A percentile compares a stretch with the other conserved stretches of the same genome.
phyloP scores from a whole-genome alignment of 2,888 invertebrate genomes.

The Ectemnius lituratus region DNA sequence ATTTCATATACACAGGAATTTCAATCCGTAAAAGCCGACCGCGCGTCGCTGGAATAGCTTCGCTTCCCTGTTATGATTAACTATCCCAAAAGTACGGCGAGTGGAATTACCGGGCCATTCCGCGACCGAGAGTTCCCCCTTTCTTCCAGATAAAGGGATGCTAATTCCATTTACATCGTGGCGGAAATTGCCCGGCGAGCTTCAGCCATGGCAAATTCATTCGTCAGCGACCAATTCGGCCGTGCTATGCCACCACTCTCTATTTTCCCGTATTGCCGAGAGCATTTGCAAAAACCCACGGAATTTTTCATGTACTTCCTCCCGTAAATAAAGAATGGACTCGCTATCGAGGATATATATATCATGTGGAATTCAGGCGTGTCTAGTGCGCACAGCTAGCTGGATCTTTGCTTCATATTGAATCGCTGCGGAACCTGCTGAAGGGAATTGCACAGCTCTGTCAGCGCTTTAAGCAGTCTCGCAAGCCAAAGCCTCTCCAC shows the following conservation, averaged over 20 bases:
- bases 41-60: too few species aligned
- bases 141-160: constrained; percentile 21
- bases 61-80: too few species aligned
- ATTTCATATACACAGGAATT: too few species aligned
- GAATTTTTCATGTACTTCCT: constrained; percentile 10
- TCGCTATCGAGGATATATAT: constrained; percentile 40
- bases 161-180: constrained; percentile 36
- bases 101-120: constrained; percentile 28
- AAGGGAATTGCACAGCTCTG: too few species aligned
- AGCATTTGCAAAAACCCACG: neutral
- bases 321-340: constrained; percentile 42
- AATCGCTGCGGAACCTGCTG: too few species aligned
- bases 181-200: constrained; percentile 8
- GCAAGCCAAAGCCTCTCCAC: too few species aligned
- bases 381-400: too few species aligned
- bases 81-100: constrained; percentile 5
- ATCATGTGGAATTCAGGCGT: neutral
- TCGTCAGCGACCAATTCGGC: neutral
- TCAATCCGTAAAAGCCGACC: too few species aligned
- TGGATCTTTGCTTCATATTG: too few species aligned
- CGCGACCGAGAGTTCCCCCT: constrained; percentile 7
- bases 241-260: constrained; percentile 32
- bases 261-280: constrained; percentile 16
- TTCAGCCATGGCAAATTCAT: constrained; percentile 24
- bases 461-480: too few species aligned